A percentile compares a stretch with the other conserved stretches of the same genome.
These are phyloP conservation scores for Volucella bombylans DNA, from an alignment of 2,888 invertebrate genomes.

Conservation along the genomic window DNA sequence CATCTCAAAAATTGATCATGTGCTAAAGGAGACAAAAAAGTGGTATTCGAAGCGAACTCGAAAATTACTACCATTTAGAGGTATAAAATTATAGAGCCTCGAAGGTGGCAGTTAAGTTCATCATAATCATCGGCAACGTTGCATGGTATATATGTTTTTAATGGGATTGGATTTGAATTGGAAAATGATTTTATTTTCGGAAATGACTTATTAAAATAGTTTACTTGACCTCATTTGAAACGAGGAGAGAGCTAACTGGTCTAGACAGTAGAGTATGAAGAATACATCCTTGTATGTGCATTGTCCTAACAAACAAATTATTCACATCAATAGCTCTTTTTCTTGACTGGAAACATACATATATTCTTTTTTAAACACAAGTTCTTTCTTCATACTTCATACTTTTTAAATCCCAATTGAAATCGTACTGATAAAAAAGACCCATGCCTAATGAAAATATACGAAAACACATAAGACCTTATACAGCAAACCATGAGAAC, in stretches of 20 bases:
- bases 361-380: too few species aligned
- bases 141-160: constrained; percentile 64
- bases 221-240: background rate
- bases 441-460: constrained; percentile 41
- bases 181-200: constrained; percentile 63
- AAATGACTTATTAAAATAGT: background rate
- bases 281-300: too few species aligned
- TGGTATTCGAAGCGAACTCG: constrained; percentile 2
- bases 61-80: constrained; percentile 46
- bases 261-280: too few species aligned
- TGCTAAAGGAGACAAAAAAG: constrained; percentile 1
- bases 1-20: constrained; percentile 29
- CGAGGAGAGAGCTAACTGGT: background rate
- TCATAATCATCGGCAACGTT: constrained; percentile 46
- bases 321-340: too few species aligned
- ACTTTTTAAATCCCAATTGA: too few species aligned
- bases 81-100: constrained; percentile 55
- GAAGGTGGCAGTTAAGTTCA: constrained; percentile 35
- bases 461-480: background rate
- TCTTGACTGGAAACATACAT: too few species aligned
- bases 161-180: constrained; percentile 60
- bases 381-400: too few species aligned
- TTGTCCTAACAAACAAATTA: too few species aligned
- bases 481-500: constrained; percentile 19
- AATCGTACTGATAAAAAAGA: background rate